These are phyloP conservation scores for Pluvialis apricaria DNA, from an alignment of 2,113 vertebrate genomes.

Conservation along the genomic window DNA sequence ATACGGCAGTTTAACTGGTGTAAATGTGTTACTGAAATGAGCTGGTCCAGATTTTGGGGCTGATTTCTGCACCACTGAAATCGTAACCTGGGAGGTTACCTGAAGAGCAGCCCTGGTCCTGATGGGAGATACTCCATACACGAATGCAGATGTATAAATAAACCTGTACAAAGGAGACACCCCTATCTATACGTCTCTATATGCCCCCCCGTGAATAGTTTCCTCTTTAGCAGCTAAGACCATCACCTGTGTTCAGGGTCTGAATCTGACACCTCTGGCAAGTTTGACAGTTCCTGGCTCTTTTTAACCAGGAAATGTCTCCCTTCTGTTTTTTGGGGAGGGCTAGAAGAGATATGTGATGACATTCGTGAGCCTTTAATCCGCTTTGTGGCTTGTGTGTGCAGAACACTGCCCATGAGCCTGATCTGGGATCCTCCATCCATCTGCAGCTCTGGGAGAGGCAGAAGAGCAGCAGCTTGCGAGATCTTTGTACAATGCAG, in stretches of 20 bases:
- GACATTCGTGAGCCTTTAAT: background rate
- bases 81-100: background rate
- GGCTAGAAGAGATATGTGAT: background rate
- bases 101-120: background rate
- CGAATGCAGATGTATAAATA: background rate
- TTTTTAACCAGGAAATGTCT: background rate
- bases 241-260: background rate
- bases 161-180: rapidly evolving
- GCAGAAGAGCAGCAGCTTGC: background rate
- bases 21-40: background rate
- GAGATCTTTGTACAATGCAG: background rate
- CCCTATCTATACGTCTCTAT: background rate
- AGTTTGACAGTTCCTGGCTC: background rate
- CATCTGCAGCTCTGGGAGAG: background rate
- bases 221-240: background rate
- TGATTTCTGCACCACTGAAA: background rate
- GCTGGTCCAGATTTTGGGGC: background rate
- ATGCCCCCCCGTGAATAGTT: background rate
- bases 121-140: background rate
- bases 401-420: background rate
- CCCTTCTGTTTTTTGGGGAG: background rate
- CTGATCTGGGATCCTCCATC: background rate
- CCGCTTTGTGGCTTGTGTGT: background rate
- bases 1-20: background rate
- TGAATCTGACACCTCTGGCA: background rate